These are phyloP conservation scores for Holacanthus passer DNA, from an alignment of 2,113 vertebrate genomes.

Conservation along the genomic window DNA sequence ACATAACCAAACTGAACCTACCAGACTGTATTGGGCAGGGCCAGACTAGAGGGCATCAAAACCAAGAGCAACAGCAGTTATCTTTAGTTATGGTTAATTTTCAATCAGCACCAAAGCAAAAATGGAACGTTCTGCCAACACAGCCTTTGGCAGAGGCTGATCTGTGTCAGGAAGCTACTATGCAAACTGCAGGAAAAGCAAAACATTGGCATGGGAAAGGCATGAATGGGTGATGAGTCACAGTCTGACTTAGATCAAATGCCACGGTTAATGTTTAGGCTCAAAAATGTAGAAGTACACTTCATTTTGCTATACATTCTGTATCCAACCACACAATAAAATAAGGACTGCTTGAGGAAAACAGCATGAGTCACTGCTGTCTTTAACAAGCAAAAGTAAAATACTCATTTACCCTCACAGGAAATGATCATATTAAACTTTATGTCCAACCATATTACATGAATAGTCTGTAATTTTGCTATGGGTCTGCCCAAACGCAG, in stretches of 20 bases:
- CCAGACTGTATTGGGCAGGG: background rate
- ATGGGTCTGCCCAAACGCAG: background rate
- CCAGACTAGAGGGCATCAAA: background rate
- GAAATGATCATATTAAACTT: background rate
- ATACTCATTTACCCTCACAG: background rate
- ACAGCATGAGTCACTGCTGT: too few relatives aligned
- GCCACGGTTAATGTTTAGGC: background rate
- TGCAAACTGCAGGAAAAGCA: background rate
- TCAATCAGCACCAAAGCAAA: slow-evolving; percentile 38
- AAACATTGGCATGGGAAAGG: background rate
- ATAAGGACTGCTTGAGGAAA: too few relatives aligned
- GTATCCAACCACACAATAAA: too few relatives aligned
- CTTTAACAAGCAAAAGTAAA: background rate
- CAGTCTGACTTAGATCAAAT: background rate
- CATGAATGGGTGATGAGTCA: too few relatives aligned
- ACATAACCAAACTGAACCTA: background rate
- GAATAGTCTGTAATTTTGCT: background rate
- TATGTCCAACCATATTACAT: background rate
- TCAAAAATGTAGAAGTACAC: background rate
- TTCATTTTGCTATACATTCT: background rate
- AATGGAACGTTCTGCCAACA: slow-evolving; percentile 7
- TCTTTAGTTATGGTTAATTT: slow-evolving; percentile 55
- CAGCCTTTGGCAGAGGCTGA: background rate
- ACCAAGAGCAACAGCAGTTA: background rate
- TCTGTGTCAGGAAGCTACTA: background rate